Base-by-base conservation (phyloP, 2,113 vertebrate species). In the Nerophis ophidion region DNA sequence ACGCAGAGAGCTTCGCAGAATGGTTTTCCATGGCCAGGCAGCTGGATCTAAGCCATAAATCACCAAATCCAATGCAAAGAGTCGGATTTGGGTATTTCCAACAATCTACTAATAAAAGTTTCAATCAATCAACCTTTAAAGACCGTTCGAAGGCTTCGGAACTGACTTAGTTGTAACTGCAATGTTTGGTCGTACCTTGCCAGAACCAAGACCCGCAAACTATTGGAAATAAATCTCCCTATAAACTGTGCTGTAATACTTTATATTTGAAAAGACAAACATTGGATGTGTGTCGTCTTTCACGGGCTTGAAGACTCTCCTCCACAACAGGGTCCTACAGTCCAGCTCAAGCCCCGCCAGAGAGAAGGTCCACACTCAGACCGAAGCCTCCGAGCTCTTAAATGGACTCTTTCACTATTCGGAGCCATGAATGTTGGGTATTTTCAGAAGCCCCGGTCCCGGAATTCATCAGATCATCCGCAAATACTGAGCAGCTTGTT, bases 361-460 rank as follows among this genome's bases (percentile, higher is more conserved):
- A 76, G 69, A 26, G 61, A 75, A 64, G 79, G 65, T 57, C 70
- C 54, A 74, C 65, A 70, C 62, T 35, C 13, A 73, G 77, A 84
- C 74, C n/a, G n/a, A n/a, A n/a, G n/a, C 65, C 54, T 69, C 55
- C n/a, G 5, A 66, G 33, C 46, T 60, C 80, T 70, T 84, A 81
- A 86, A 86, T 72, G 72, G 71, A 61, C 48, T 60, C 82, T 84
- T 87, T 87, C 85, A 84, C 81, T 63, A 68, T 53, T n/a, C 12
- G 10, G 51, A 52, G 60, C 57, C 8, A 52, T 80, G 70, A 73
- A 75, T 69, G 65, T 63, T 70, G 69, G 77, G 71, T 76, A 73
- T 86, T 84, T 81, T 60, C 71, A 81, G 15, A 58, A 49, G 50
- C 62, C 63, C 54, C n/a, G n/a, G n/a, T n/a, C n/a, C n/a, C n/a